phyloP scores from a whole-genome alignment of 53 echinoderm and acorn worm species.

The Antedon mediterranea region DNA sequence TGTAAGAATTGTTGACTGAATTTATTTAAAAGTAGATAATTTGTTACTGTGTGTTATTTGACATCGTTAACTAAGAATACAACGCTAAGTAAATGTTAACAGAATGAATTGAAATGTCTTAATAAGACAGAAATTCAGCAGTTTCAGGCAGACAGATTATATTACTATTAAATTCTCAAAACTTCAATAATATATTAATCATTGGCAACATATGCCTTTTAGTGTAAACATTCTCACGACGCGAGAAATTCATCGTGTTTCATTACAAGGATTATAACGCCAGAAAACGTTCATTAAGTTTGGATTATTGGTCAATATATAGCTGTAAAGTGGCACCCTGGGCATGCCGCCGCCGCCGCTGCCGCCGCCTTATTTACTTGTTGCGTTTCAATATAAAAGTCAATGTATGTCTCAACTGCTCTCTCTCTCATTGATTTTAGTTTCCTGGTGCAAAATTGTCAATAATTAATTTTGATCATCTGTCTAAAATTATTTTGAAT shows the following conservation, averaged over 20 bases:
- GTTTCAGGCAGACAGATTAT: background rate
- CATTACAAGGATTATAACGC: background rate
- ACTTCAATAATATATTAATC: background rate
- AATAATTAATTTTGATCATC: background rate
- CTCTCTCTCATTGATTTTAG: background rate
- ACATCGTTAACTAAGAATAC: background rate
- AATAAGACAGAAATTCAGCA: background rate
- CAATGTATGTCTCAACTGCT: background rate
- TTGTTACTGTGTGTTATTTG: background rate
- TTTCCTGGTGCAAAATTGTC: background rate
- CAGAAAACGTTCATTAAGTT: background rate
- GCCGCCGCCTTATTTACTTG: background rate
- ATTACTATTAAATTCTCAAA: background rate
- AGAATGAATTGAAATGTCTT: background rate
- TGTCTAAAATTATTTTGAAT: background rate
- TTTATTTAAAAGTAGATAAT: background rate
- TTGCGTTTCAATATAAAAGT: background rate
- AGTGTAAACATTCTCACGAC: background rate
- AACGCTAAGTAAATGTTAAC: background rate
- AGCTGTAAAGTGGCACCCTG: background rate
- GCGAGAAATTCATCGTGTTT: background rate
- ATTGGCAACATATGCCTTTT: background rate
- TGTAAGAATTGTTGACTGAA: background rate
- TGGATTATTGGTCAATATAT: background rate
- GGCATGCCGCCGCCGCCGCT: background rate